Percentiles rank a stretch among this genome's conserved stretches.
phyloP scores from a whole-genome alignment of 2,797 vertebrate genomes.

The Scyliorhinus canicula region DNA sequence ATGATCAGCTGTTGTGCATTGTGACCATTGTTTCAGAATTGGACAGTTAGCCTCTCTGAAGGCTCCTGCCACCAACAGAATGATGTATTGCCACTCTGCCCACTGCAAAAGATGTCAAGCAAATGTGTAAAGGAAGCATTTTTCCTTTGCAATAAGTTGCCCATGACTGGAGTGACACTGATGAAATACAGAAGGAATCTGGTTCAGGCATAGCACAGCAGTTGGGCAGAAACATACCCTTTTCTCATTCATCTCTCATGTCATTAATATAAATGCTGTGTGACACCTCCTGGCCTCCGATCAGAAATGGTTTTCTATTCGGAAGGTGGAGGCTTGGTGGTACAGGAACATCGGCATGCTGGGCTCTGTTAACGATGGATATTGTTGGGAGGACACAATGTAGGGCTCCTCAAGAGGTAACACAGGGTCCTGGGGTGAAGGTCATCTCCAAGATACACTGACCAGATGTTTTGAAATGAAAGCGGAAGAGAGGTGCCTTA shows the following conservation, averaged over 20 bases:
- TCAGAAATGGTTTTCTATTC: conserved; percentile 55
- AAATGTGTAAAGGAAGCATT: conserved; percentile 64
- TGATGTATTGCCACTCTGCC: conserved; percentile 64
- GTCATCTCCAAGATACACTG: conserved; percentile 64
- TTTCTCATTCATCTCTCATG: conserved; percentile 72
- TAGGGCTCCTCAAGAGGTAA: conserved; percentile 63
- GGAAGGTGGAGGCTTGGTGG: conserved; percentile 45
- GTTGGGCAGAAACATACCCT: conserved; percentile 63
- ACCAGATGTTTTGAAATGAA: conserved; percentile 63
- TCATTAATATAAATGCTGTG: conserved; percentile 71
- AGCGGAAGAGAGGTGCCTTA: conserved; percentile 43
- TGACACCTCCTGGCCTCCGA: conserved; percentile 65
- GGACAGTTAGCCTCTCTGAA: conserved; percentile 69
- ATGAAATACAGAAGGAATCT: conserved; percentile 62
- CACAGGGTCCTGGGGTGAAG: conserved; percentile 58
- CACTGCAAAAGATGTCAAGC: conserved; percentile 67
- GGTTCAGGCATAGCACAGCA: conserved; percentile 67
- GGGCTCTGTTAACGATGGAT: conserved; percentile 62
- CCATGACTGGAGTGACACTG: conserved; percentile 72
- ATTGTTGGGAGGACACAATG: conserved; percentile 68
- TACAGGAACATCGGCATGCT: conserved; percentile 63
- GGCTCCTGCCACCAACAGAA: conserved; percentile 73
- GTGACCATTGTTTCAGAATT: conserved; percentile 70
- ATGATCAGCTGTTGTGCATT: conserved; percentile 74
- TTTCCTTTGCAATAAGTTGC: conserved; percentile 72